Evolutionary conservation across 2,113 vertebrate genomes (phyloP).

Genomic region (Fregata magnificens): DNA sequence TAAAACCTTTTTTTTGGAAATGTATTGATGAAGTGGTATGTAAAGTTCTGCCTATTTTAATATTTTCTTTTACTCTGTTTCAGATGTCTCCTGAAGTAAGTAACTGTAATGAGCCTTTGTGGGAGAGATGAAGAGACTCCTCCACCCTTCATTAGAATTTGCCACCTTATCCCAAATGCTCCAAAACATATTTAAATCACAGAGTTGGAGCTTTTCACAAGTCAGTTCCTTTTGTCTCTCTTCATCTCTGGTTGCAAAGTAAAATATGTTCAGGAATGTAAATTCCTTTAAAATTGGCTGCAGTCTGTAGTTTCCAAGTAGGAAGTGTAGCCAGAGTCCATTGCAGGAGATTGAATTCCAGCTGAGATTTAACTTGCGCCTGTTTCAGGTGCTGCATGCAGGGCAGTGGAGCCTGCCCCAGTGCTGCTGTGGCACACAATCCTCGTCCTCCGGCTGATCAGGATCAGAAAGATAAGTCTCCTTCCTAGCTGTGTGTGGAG

Average conservation of each 20-base stretch:
- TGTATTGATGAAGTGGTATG: neutral
- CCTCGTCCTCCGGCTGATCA: neutral
- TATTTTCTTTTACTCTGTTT: neutral
- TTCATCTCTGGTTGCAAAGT: neutral
- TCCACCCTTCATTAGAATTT: conserved; percentile 9
- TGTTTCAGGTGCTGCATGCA: neutral
- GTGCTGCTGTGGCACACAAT: neutral
- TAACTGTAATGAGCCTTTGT: neutral
- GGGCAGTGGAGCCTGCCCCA: neutral
- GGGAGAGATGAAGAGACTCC: neutral
- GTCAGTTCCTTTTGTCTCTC: neutral
- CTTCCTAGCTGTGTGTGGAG: neutral
- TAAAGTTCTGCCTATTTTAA: neutral
- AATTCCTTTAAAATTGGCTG: conserved; percentile 19
- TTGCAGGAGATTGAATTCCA: neutral
- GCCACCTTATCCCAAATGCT: neutral
- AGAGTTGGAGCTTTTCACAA: neutral
- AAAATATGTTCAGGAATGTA: neutral
- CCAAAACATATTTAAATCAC: neutral
- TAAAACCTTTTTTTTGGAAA: neutral
- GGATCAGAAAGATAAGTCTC: neutral
- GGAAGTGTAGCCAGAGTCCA: neutral
- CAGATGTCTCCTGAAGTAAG: neutral
- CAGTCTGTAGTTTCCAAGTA: neutral
- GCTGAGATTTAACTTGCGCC: neutral